Evolutionary conservation across 2,113 vertebrate genomes (phyloP).

Genomic region (Anoura caudifer): DNA sequence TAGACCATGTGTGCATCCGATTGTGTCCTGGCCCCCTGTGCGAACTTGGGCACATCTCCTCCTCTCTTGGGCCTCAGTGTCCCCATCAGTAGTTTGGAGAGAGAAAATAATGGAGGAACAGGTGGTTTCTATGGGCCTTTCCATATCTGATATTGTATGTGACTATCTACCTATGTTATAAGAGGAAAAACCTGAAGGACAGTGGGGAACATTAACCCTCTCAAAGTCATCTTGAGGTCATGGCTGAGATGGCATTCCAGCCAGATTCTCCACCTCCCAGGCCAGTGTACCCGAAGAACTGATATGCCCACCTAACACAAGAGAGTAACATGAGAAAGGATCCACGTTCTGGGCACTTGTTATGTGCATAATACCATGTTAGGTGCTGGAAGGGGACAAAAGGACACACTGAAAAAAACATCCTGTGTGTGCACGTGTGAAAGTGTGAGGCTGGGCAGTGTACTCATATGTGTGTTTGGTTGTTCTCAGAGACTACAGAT

Average conservation of each 20-base stretch:
- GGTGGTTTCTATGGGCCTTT: background rate
- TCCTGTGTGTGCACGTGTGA: background rate
- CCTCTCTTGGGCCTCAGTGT: background rate
- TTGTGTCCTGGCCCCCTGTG: background rate
- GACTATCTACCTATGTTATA: background rate
- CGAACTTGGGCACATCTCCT: background rate
- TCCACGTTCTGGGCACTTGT: background rate
- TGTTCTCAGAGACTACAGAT: background rate
- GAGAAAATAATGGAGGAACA: background rate
- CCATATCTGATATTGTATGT: background rate
- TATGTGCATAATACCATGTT: background rate
- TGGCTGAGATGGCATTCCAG: background rate
- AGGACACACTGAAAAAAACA: background rate
- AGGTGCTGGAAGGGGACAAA: background rate
- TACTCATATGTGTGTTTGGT: background rate
- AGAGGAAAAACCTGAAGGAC: background rate
- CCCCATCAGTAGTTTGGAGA: background rate
- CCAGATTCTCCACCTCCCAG: background rate
- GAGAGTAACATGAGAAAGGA: background rate
- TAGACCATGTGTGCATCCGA: background rate
- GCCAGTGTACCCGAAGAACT: background rate
- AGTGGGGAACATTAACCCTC: background rate
- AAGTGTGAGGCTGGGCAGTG: background rate
- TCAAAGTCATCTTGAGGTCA: background rate
- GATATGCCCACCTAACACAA: background rate